phyloP scores from a whole-genome alignment of 2,888 invertebrate genomes.

The Merodon equestris region DNA sequence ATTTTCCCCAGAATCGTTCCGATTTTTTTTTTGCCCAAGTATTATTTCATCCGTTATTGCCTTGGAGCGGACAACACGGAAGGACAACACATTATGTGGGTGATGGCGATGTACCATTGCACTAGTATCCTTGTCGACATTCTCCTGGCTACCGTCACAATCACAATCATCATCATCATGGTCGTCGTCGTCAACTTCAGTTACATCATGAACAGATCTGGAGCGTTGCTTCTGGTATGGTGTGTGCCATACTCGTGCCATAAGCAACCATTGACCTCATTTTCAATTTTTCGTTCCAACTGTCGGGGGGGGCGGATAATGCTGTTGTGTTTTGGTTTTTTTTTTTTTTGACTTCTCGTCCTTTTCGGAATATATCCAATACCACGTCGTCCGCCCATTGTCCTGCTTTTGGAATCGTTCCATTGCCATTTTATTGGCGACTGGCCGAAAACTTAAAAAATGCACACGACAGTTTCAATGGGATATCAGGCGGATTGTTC shows the following conservation, averaged over 20 bases:
- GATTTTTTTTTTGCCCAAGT: slow-evolving; percentile 39
- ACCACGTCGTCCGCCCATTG: slow-evolving; percentile 37
- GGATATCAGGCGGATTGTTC: slow-evolving; percentile 33
- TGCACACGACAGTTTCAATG: slow-evolving; percentile 43
- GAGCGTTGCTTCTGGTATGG: slow-evolving; percentile 11
- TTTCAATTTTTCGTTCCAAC: too few species aligned
- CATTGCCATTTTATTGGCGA: slow-evolving; percentile 66
- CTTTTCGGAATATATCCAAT: slow-evolving; percentile 31
- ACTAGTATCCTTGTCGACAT: slow-evolving; percentile 43
- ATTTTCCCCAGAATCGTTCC: slow-evolving; percentile 36
- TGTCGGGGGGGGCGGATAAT: too few species aligned
- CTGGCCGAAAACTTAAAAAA: slow-evolving; percentile 52
- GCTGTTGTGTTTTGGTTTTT: slow-evolving; percentile 44
- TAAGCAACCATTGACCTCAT: slow-evolving; percentile 67
- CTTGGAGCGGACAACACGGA: slow-evolving; percentile 46
- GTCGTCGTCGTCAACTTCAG: slow-evolving; percentile 34
- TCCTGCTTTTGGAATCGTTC: slow-evolving; percentile 62
- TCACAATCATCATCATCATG: slow-evolving; percentile 44
- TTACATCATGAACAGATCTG: slow-evolving; percentile 29
- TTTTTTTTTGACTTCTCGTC: slow-evolving; percentile 44
- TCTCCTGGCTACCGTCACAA: slow-evolving; percentile 14
- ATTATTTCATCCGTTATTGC: slow-evolving; percentile 62
- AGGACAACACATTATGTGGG: slow-evolving; percentile 46
- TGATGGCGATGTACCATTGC: slow-evolving; percentile 51
- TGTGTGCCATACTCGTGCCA: not conserved